A percentile compares a stretch with the other conserved stretches of the same genome.
Conservation (phyloP, 2,113 vertebrate species). For the Odocoileus hemionus region DNA sequence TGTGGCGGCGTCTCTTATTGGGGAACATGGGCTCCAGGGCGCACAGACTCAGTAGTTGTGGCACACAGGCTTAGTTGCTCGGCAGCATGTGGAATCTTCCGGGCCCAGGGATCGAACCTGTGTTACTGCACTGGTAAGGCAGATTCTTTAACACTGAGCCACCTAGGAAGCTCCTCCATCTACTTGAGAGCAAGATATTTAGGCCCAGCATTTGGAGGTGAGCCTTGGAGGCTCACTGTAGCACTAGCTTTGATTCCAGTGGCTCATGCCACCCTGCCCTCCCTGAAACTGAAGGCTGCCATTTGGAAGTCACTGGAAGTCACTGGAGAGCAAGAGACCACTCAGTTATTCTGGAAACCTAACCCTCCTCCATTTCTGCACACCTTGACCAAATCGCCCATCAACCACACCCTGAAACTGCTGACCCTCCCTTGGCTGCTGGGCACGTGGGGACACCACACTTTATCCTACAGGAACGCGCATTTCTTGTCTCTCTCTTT, state of each 20-base stretch:
- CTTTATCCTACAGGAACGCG: neutral
- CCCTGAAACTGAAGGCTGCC: neutral
- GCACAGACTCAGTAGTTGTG: neutral
- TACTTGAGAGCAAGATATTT: neutral
- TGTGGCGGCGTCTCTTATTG: neutral
- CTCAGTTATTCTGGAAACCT: neutral
- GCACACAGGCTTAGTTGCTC: fast-evolving
- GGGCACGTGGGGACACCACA: fast-evolving
- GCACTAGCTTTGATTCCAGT: neutral
- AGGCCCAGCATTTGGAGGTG: neutral
- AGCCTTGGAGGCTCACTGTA: neutral
- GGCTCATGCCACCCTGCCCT: neutral
- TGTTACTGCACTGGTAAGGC: neutral
- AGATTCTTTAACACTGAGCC: neutral
- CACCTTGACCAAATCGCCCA: neutral
- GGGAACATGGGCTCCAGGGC: neutral
- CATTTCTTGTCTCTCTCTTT: neutral
- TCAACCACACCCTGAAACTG: neutral
- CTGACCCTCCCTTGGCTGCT: neutral
- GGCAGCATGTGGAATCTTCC: neutral
- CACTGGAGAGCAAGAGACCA: neutral
- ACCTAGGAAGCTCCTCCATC: neutral
- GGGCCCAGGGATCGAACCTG: neutral
- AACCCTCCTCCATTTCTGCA: neutral
- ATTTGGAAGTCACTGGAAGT: neutral